Evolutionary conservation across 1,140 invertebrate species (phyloP).

Genomic region (Diabrotica virgifera): DNA sequence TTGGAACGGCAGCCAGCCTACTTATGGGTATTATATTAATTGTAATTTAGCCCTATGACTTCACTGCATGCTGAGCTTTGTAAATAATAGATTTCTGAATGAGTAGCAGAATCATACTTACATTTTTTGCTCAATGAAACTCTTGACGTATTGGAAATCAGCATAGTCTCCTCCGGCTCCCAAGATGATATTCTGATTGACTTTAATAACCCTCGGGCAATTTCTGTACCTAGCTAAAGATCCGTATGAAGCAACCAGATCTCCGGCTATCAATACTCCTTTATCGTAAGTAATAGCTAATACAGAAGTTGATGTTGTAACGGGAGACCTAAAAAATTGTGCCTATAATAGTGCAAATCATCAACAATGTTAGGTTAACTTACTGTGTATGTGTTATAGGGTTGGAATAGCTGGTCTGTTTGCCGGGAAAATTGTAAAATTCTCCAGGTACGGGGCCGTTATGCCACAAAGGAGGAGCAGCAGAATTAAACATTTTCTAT

Average conservation of each 20-base stretch:
- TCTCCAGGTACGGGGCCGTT: constrained; percentile 68
- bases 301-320: constrained; percentile 89
- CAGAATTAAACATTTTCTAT: constrained; percentile 28
- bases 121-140: constrained; percentile 90
- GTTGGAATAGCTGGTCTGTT: constrained; percentile 50
- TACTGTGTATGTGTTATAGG: constrained; percentile 63
- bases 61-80: no score
- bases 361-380: constrained; percentile 47
- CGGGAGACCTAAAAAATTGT: constrained; percentile 63
- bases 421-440: constrained; percentile 66
- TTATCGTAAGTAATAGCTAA: constrained; percentile 82
- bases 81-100: no score
- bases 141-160: constrained; percentile 88
- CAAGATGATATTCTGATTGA: constrained; percentile 87
- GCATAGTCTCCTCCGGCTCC: constrained; percentile 92
- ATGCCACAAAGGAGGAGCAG: constrained; percentile 59
- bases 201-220: constrained; percentile 77
- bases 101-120: constrained; percentile 48
- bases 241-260: constrained; percentile 89
- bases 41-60: no score
- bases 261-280: constrained; percentile 89
- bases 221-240: constrained; percentile 83
- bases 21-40: no score
- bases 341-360: constrained; percentile 17
- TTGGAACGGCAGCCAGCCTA: no score